Conservation (phyloP, 2,797 vertebrate genomes). For the Cynodonichthys magdalenae region DNA sequence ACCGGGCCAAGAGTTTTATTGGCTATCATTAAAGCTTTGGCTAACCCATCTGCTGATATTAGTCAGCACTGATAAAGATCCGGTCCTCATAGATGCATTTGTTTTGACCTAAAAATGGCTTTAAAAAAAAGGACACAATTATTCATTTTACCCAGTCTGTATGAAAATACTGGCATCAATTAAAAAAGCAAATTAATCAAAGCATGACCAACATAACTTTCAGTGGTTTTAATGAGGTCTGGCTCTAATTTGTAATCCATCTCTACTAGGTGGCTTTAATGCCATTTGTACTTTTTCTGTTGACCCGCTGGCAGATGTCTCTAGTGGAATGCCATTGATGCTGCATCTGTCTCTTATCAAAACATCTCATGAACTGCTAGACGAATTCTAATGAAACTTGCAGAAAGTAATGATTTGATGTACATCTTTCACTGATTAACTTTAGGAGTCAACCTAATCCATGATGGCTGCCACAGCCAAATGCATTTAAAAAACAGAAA, state of each 20-base stretch:
- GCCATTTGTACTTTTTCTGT: conserved; percentile 1
- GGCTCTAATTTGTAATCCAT: background rate
- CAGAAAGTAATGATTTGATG: too few relatives aligned
- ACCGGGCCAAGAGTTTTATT: conserved; percentile 1
- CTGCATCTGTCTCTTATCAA: background rate
- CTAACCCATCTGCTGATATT: conserved; percentile 6
- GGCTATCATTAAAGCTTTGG: conserved; percentile 18
- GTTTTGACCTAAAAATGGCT: conserved; percentile 3
- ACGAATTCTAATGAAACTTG: too few relatives aligned
- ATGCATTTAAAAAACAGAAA: too few relatives aligned
- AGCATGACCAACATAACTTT: background rate
- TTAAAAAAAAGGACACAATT: background rate
- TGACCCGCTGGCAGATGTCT: conserved; percentile 1
- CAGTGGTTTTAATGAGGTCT: conserved; percentile 1
- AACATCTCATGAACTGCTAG: too few relatives aligned
- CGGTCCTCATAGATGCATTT: conserved; percentile 1
- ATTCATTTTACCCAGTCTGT: background rate
- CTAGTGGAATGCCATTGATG: background rate
- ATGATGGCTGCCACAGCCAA: too few relatives aligned
- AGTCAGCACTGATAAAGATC: conserved; percentile 20
- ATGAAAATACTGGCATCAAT: background rate
- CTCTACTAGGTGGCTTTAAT: too few relatives aligned
- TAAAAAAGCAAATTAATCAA: background rate
- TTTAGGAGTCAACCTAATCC: too few relatives aligned
- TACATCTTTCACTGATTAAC: too few relatives aligned